Evolutionary conservation across 2,113 vertebrate species (phyloP), one percentile per base, ranked within the genome.

Genomic region (Leptocoma aspasia): DNA sequence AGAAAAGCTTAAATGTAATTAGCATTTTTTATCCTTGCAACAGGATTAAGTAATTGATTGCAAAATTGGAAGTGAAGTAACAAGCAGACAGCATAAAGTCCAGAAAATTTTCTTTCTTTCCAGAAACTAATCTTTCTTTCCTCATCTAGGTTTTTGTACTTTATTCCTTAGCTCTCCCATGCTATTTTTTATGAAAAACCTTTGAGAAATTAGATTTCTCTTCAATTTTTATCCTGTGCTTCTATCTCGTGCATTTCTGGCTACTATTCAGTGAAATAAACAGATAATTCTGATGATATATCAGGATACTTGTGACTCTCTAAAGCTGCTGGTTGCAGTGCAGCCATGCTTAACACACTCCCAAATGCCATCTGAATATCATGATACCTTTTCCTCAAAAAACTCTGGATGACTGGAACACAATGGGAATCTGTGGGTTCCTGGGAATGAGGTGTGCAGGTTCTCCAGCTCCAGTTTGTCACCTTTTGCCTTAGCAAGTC

Each of bases 381-480:
- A 0, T 11, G 27, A 19, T 35, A 50, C 1, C 7, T 75, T 63
- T 88, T 56, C 59, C n/a, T 42, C 4, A 2, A 53, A 6, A 1
- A 12, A 1, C 24, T 78, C 4, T 2, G 1, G 35, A 10, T 12
- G 33, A 8, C 42, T 31, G 45, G 35, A 73, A 15, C 0, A 0
- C 11, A 4, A 41, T 28, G 28, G 10, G 16, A 89, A 14, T 11
- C 53, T 68, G 14, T 47, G 35, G 6, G 5, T 30, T 77, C 31
- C 45, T 1, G 49, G 39, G 23, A 42, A 0, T 61, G 42, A 89
- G 27, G 3, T 19, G 6, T 24, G 28, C 13, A 61, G 30, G 26
- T 80, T 69, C 22, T 81, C 19, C 37, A 49, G 3, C 22, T 73
- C 57, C 15, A 2, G 2, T n/a, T 78, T 91, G 50, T 65, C 47